phyloP scores from a whole-genome alignment of 2,797 vertebrate species.

The Leucoraja ocellata region DNA sequence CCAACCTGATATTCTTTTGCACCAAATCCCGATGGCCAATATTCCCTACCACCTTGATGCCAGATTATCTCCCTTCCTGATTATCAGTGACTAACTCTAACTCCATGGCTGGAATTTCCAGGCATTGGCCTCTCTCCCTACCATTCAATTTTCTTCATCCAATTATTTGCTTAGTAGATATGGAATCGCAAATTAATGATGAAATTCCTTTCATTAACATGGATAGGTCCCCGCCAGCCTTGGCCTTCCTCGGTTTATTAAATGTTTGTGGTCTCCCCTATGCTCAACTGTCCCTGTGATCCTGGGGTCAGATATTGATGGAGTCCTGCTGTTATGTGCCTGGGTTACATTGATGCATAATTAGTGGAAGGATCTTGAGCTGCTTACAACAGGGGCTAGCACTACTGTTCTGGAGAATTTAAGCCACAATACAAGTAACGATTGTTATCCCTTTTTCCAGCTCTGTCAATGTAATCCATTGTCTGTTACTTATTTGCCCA shows the following conservation, averaged over 20 bases:
- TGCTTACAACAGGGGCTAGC: neutral
- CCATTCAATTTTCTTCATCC: too few relatives aligned
- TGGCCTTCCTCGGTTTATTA: too few relatives aligned
- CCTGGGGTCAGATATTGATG: neutral
- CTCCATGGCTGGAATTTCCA: too few relatives aligned
- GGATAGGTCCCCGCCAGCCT: too few relatives aligned
- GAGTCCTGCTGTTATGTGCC: neutral
- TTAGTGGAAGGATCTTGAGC: neutral
- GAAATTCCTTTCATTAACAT: too few relatives aligned
- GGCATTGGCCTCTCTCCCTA: too few relatives aligned
- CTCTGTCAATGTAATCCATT: slow-evolving; percentile 1
- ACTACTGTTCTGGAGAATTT: neutral
- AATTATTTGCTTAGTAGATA: too few relatives aligned
- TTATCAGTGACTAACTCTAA: neutral
- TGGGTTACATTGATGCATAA: neutral
- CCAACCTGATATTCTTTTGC: neutral
- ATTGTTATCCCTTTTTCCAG: neutral
- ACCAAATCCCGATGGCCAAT: neutral
- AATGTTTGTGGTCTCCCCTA: too few relatives aligned
- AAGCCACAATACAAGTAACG: neutral
- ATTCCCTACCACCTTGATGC: neutral
- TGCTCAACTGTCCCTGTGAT: neutral
- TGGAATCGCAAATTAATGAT: too few relatives aligned
- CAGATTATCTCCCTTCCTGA: neutral
- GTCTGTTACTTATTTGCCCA: slow-evolving; percentile 30